Evolutionary conservation across 2,113 vertebrate species (phyloP), one percentile per base, ranked within the genome.

Genomic region (Rutilus rutilus): DNA sequence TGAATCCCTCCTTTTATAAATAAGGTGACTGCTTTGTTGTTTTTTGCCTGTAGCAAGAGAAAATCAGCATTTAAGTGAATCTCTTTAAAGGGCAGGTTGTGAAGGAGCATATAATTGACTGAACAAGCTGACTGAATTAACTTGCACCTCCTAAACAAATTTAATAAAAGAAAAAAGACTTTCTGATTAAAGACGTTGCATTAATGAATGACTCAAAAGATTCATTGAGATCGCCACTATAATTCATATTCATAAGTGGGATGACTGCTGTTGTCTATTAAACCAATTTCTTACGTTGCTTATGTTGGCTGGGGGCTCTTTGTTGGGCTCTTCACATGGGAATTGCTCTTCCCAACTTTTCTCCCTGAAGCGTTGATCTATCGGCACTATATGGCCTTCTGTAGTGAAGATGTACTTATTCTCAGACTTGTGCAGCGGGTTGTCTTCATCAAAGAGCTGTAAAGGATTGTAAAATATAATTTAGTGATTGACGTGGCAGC

Each of bases 331-430:
- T 39, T 93, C 93, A 33, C 92, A 95, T 0, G 95, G 92, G 39
- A 95, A 94, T 86, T 94, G 87, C 75, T 98, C 95, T 6, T 94
- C 94, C 97, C 97, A 98, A 69, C 95, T 92, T 0, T 96, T 96
- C 90, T 93, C 95, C 82, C 98, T 95, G 83, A 99, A 97, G 5
- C 95, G 96, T 33, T 91, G 93, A 60, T 99, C 97, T 91, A 97
- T 96, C 0, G 98, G 97, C 83, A 99, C 93, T 0, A 99, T n/a
- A 12, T 99, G 98, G 6, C 98, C 98, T 93, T 99, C 98, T 0
- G 98, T 99, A 30, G 98, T 99, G 90, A 99, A 99, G 94, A 99
- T 96, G 89, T 97, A 98, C 87, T 95, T 97, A 88, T 96, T 97
- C 73, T 96, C 97, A 19, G 96, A 97, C 86, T 93, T 95, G 82